Evolutionary conservation across 2,113 vertebrate species (phyloP), one percentile per base, ranked within the genome.

Genomic region (Anguilla japonica): DNA sequence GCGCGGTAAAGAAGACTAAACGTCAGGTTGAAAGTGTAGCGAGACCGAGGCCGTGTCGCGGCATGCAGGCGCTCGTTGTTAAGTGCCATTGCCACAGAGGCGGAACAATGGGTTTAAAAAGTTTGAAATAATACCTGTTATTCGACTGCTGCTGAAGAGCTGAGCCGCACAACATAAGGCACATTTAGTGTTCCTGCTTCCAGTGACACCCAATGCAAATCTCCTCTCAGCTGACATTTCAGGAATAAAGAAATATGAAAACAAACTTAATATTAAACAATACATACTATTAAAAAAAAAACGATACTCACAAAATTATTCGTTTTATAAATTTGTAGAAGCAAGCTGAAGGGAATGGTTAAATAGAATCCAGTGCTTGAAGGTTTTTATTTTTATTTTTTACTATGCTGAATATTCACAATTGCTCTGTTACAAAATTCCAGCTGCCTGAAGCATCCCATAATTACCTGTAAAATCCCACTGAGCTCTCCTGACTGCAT

Each of bases 401-500:
- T 29, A 13, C 26, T 34, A 26, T 34, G 11, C 9, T 75, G n/a
- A 6, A 75, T n/a, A 11, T 75, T 75, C 26, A 29, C 13, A 2
- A 5, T 34, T 75, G 7, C 71, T 26, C 71, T 2, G 26, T 13
- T 75, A 1, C 14, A 60, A 60, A 67, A 67, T 22, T 67, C 20
- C 71, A 75, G 71, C n/a, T 75, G 71, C 71, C n/a, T 34, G 26
- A 75, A 34, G 71, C n/a, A 75, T 22, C 26, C 26, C 20, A 29
- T 34, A 75, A 75, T 75, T 75, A 75, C 71, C 71, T 75, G 71
- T 75, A 34, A 75, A 75, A 75, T 75, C 71, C n/a, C 26, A 13
- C n/a, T 20, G 26, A 75, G 71, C 11, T 75, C n/a, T 34, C 71
- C 71, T 34, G n/a, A 6, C 71, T 75, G 71, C n/a, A 75, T 13